Evolutionary conservation across 2,113 vertebrate species (phyloP).

Genomic region (Anguilla japonica): DNA sequence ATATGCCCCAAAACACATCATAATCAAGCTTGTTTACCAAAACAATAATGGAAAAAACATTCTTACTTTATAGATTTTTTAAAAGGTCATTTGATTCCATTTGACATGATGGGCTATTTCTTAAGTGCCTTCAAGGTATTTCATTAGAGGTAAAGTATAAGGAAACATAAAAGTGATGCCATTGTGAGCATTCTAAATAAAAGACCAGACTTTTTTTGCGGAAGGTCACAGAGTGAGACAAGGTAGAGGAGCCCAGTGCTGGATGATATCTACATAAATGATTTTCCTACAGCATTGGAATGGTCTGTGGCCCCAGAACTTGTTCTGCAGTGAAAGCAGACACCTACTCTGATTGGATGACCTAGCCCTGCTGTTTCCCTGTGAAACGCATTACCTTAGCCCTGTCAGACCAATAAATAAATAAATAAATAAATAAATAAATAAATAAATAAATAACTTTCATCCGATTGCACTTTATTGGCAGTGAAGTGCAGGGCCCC

Average conservation of each 20-base stretch:
- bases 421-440: too few species aligned
- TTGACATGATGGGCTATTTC: neutral
- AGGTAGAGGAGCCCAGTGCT: neutral
- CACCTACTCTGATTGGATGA: too few species aligned
- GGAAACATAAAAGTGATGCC: neutral
- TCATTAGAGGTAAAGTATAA: neutral
- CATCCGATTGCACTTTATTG: too few species aligned
- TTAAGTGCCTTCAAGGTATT: slow-evolving; percentile 18
- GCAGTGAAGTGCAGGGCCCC: too few species aligned
- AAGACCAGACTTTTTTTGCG: neutral
- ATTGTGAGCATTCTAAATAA: neutral
- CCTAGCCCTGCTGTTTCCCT: too few species aligned
- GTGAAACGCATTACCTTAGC: too few species aligned
- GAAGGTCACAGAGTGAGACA: neutral
- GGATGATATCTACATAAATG: neutral
- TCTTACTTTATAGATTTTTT: neutral
- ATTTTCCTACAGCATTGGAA: too few species aligned
- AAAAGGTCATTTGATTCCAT: neutral
- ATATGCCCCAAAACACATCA: neutral
- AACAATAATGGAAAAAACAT: neutral
- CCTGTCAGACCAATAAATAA: too few species aligned
- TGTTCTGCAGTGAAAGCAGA: too few species aligned
- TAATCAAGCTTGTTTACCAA: neutral
- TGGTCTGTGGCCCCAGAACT: too few species aligned
- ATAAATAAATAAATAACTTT: too few species aligned